Percentiles rank a stretch among this genome's conserved stretches.
Evolutionary conservation across 2,888 invertebrate species (phyloP).

Genomic region (Escarpia spicata): DNA sequence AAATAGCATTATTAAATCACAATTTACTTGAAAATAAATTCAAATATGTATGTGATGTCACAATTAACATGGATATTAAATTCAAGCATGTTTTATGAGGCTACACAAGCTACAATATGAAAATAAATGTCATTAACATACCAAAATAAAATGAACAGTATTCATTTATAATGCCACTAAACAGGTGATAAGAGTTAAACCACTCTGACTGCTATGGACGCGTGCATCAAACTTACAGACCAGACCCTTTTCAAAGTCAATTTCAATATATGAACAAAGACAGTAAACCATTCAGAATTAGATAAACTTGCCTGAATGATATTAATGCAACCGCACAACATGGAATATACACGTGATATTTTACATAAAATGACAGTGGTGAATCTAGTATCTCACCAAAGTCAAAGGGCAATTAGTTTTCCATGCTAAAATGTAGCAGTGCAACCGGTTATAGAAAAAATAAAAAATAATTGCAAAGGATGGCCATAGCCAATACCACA

Average conservation of each 20-base stretch:
- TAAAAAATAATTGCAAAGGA: too few species aligned
- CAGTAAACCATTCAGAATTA: not conserved
- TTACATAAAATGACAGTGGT: not conserved
- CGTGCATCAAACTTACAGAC: not conserved
- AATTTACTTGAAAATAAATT: constrained; percentile 9
- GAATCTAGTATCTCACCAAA: too few species aligned
- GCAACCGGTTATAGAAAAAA: too few species aligned
- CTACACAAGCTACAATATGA: not conserved
- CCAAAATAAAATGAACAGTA: not conserved
- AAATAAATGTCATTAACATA: not conserved
- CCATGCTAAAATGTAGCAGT: too few species aligned
- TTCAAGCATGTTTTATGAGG: not conserved
- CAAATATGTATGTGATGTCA: not conserved
- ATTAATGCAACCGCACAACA: not conserved
- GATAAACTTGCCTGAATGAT: not conserved
- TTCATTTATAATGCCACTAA: not conserved
- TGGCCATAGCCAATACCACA: too few species aligned
- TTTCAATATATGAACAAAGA: not conserved
- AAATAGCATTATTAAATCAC: not conserved
- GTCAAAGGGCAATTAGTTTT: too few species aligned
- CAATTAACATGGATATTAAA: not conserved
- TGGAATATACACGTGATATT: not conserved
- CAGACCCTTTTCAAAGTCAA: not conserved
- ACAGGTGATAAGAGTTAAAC: not conserved
- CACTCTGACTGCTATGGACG: not conserved